Evolutionary conservation across 92 coral and sea anemone species (phyloP).

Genomic region (Umimayanthus chanpuru): DNA sequence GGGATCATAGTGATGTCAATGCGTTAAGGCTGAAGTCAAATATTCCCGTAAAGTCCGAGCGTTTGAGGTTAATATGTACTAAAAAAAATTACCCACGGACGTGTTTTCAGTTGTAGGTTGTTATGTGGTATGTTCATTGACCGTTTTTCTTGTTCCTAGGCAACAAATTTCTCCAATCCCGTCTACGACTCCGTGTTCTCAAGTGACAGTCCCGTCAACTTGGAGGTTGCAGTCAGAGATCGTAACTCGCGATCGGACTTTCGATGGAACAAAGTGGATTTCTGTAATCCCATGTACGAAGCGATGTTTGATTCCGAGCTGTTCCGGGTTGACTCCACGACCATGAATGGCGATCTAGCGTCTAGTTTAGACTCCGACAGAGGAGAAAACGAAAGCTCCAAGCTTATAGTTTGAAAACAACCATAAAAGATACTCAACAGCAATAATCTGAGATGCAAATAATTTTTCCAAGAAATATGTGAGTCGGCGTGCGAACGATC

Average conservation of each 20-base stretch:
- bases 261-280: conserved; percentile 85
- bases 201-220: conserved; percentile 58
- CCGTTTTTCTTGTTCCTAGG: conserved; percentile 54
- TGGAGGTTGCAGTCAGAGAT: conserved; percentile 69
- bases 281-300: conserved; percentile 93
- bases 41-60: too few species aligned
- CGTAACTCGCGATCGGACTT: conserved; percentile 72
- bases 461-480: neutral
- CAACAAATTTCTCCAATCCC: conserved; percentile 90
- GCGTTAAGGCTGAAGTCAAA: too few species aligned
- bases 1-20: too few species aligned
- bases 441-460: neutral
- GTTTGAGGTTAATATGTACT: too few species aligned
- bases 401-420: conserved; percentile 32
- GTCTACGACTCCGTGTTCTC: conserved; percentile 90
- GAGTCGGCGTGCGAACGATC: neutral
- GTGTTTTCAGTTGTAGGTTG: neutral
- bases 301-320: conserved; percentile 61
- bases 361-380: conserved; percentile 27
- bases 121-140: neutral
- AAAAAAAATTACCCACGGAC: too few species aligned
- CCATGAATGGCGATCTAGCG: conserved; percentile 35
- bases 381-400: conserved; percentile 38
- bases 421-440: neutral
- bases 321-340: conserved; percentile 32